Percentiles rank a stretch among this genome's conserved stretches.
Evolutionary conservation across 2,113 vertebrate genomes (phyloP).

Genomic region (Cavia aperea): DNA sequence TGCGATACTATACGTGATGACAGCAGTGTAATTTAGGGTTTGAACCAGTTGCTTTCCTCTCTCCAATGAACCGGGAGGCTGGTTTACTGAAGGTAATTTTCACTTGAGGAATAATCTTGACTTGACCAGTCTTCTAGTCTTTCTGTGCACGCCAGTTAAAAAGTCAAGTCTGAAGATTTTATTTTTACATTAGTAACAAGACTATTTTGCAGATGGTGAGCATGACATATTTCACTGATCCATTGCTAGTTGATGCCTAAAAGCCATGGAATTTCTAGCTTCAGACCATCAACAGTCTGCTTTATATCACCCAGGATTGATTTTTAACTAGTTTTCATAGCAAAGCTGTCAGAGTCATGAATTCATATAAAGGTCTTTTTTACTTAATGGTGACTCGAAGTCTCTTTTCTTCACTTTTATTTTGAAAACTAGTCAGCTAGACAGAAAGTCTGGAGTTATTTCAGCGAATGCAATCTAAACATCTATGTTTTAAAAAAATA

Average conservation of each 20-base stretch:
- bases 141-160: not conserved
- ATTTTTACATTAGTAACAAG: constrained; percentile 9
- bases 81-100: constrained; percentile 18
- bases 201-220: not conserved
- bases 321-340: constrained; percentile 59
- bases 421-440: constrained; percentile 39
- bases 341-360: constrained; percentile 43
- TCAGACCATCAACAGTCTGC: constrained; percentile 13
- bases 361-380: constrained; percentile 6
- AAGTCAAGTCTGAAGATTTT: not conserved
- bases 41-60: not conserved
- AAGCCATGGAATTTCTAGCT: constrained; percentile 50
- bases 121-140: not conserved
- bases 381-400: constrained; percentile 5
- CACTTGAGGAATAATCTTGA: not conserved
- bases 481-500: not conserved
- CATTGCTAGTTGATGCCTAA: constrained; percentile 46
- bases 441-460: not conserved
- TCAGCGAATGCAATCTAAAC: not conserved
- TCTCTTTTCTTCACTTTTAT: not conserved
- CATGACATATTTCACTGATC: constrained; percentile 45
- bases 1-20: not conserved
- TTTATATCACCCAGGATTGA: constrained; percentile 51
- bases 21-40: not conserved
- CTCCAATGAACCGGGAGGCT: not conserved